These are phyloP conservation scores for Acleris emargana DNA, from an alignment of 2,888 invertebrate species.

Conservation along the genomic window DNA sequence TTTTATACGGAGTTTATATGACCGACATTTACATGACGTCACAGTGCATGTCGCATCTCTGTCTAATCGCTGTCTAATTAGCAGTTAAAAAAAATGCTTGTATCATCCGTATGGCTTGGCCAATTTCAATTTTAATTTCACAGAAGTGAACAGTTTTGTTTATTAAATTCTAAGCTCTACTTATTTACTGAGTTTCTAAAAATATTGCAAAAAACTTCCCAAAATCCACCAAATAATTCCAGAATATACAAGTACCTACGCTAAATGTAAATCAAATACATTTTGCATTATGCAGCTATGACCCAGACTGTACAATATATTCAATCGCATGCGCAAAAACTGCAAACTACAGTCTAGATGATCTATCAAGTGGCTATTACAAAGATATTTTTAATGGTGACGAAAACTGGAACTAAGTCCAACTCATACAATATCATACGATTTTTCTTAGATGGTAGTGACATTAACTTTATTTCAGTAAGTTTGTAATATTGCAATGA, in stretches of 20 bases:
- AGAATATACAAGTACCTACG: slow-evolving; percentile 16
- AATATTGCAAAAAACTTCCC: too few species aligned
- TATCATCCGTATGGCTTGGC: too few species aligned
- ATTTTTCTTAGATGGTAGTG: neutral
- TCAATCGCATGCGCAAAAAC: slow-evolving; percentile 51
- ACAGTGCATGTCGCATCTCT: too few species aligned
- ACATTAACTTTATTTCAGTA: neutral
- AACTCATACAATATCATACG: neutral
- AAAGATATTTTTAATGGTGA: neutral
- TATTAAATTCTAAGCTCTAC: too few species aligned
- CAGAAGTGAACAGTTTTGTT: too few species aligned
- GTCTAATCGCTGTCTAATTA: too few species aligned
- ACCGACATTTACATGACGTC: too few species aligned
- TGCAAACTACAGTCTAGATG: slow-evolving; percentile 52
- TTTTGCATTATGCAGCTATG: slow-evolving; percentile 63
- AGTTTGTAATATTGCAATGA: neutral
- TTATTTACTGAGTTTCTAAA: too few species aligned
- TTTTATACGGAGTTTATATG: too few species aligned
- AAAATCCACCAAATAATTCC: slow-evolving; percentile 1
- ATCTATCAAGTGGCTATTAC: slow-evolving; percentile 44
- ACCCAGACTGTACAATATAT: slow-evolving; percentile 50
- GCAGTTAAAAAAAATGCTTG: too few species aligned
- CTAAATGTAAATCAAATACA: slow-evolving; percentile 25
- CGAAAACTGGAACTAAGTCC: slow-evolving; percentile 1
- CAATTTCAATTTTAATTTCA: too few species aligned